Conservation (phyloP, 1,140 invertebrate species). For the Papilio aristodemus region DNA sequence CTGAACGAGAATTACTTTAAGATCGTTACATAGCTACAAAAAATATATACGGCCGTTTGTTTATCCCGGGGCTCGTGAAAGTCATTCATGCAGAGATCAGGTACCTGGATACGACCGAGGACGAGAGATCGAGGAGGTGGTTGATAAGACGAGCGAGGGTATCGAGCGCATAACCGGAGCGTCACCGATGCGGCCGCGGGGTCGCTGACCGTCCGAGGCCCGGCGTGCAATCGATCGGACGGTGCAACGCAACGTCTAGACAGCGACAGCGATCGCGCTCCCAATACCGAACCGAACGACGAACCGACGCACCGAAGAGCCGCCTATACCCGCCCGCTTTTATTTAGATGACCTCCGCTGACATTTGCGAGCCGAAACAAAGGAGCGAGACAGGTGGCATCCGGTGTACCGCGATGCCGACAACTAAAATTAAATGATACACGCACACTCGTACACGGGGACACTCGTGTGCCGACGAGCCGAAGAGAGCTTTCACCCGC, state of each 20-base stretch:
- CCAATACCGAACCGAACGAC: conserved; percentile 17
- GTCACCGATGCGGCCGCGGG: conserved; percentile 77
- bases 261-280: conserved; percentile 60
- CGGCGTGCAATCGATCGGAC: conserved; percentile 77
- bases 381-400: conserved; percentile 75
- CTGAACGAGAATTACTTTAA: neutral
- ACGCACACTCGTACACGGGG: conserved; percentile 59
- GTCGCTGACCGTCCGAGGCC: conserved; percentile 78
- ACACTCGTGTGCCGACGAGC: conserved; percentile 42
- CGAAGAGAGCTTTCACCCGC: conserved; percentile 58
- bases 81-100: conserved; percentile 17
- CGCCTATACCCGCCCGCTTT: conserved; percentile 63
- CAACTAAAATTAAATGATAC: conserved; percentile 70
- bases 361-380: conserved; percentile 78
- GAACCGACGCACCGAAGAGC: conserved; percentile 7
- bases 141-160: conserved; percentile 51
- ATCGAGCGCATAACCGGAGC: conserved; percentile 73
- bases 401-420: conserved; percentile 58
- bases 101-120: neutral
- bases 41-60: neutral
- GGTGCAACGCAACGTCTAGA: conserved; percentile 78
- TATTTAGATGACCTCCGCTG: conserved; percentile 79
- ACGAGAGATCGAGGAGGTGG: conserved; percentile 8
- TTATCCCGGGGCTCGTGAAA: neutral
- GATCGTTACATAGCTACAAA: neutral